These are phyloP conservation scores for Stegana nigrithorax DNA, from an alignment of 2,888 invertebrate species.

Conservation along the genomic window DNA sequence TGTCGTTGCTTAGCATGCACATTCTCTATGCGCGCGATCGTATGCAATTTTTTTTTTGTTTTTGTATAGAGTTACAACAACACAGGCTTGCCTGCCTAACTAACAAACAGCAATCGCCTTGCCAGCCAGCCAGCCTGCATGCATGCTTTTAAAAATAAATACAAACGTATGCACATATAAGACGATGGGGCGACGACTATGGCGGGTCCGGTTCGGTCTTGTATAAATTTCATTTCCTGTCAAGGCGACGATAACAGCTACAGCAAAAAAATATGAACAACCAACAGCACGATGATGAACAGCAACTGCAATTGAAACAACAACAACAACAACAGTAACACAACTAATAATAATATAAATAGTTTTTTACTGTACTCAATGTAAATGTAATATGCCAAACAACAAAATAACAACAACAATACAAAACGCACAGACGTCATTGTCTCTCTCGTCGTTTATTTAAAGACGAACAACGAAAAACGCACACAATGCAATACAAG, in stretches of 20 bases:
- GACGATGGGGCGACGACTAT: not conserved
- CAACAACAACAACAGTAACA: no score
- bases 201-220: constrained; percentile 31
- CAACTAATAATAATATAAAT: no score
- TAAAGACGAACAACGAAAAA: no score
- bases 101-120: not conserved
- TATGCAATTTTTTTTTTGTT: constrained; percentile 22
- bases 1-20: constrained; percentile 1
- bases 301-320: no score
- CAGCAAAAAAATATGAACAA: no score
- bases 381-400: no score
- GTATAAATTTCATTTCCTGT: constrained; percentile 64
- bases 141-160: not conserved
- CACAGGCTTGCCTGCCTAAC: constrained; percentile 13
- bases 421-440: no score
- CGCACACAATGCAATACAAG: no score
- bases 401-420: no score
- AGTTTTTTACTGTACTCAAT: no score
- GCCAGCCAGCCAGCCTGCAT: not conserved
- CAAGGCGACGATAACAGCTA: constrained; percentile 59
- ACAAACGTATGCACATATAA: not conserved
- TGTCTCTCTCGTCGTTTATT: no score
- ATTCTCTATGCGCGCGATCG: constrained; percentile 27
- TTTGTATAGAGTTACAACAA: constrained; percentile 40
- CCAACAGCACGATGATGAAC: no score